Conservation (phyloP, 2,797 vertebrate genomes). For the Nyctibius grandis region DNA sequence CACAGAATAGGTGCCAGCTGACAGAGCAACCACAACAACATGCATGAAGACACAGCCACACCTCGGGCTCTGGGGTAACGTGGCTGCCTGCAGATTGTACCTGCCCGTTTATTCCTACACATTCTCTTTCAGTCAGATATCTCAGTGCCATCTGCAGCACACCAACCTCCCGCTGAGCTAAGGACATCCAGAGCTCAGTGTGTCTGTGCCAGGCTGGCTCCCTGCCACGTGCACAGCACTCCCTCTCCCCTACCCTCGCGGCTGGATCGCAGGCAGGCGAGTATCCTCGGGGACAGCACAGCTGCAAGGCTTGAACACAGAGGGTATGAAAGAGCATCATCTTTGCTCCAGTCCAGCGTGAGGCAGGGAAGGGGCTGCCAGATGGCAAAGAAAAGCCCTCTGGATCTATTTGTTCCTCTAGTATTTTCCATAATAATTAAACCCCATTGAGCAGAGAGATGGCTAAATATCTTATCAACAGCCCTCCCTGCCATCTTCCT, state of each 20-base stretch:
- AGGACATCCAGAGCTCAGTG: not conserved
- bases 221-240: not conserved
- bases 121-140: not conserved
- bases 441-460: not conserved
- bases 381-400: not conserved
- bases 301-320: not conserved
- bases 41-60: not conserved
- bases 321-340: not conserved
- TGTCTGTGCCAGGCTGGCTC: not conserved
- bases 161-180: not conserved
- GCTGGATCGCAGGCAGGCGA: not conserved
- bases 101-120: not conserved
- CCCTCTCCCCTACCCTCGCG: not conserved
- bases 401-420: not conserved
- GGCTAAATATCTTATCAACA: not conserved
- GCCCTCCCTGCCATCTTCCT: not conserved
- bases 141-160: not conserved
- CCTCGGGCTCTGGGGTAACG: not conserved
- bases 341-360: not conserved
- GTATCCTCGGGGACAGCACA: not conserved
- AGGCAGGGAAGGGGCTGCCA: not conserved
- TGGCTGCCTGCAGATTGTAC: not conserved
- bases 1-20: not conserved
- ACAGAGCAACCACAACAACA: not conserved
- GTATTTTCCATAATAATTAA: not conserved